Evolutionary conservation across 2,797 vertebrate genomes (phyloP).

Genomic region (Mus spretus): DNA sequence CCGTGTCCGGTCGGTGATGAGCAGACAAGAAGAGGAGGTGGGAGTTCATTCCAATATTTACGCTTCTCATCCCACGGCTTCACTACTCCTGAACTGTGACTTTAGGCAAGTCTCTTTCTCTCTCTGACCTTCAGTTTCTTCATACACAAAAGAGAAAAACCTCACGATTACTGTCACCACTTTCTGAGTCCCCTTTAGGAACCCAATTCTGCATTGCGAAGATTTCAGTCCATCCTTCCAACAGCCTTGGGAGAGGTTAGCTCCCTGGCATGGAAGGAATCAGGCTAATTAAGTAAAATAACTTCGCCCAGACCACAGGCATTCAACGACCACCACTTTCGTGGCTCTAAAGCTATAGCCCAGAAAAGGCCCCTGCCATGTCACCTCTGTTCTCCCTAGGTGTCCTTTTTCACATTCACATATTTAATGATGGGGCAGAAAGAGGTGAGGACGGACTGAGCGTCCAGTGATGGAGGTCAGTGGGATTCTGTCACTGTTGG

Average conservation of each 20-base stretch:
- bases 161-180: neutral
- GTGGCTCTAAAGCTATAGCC: neutral
- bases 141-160: neutral
- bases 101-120: neutral
- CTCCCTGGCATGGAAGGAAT: neutral
- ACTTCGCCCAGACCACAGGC: neutral
- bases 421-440: neutral
- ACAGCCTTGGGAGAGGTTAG: slow-evolving; percentile 15
- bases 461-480: neutral
- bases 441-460: neutral
- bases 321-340: neutral
- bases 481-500: neutral
- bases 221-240: neutral
- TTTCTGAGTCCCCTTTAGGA: neutral
- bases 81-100: slow-evolving; percentile 15
- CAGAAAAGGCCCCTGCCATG: neutral
- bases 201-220: neutral
- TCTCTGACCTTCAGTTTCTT: slow-evolving; percentile 45
- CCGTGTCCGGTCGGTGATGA: neutral
- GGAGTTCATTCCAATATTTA: neutral
- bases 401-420: neutral
- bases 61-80: neutral
- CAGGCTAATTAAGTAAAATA: neutral
- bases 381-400: neutral
- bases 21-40: neutral